Percentiles rank a stretch among this genome's conserved stretches.
These are phyloP conservation scores for Bombus ignitus DNA, from an alignment of 1,140 invertebrate species.

Conservation along the genomic window DNA sequence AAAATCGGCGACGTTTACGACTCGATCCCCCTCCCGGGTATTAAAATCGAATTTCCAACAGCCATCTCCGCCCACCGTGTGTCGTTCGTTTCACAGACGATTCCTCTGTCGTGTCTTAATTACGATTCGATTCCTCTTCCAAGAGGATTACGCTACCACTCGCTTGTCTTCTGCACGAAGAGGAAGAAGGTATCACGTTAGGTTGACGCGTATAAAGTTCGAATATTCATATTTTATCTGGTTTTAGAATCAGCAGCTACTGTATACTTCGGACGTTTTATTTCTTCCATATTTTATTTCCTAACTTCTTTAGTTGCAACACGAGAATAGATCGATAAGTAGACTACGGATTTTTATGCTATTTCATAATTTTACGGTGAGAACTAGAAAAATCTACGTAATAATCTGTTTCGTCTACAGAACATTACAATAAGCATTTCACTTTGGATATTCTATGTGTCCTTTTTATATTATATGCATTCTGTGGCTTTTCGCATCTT, in stretches of 20 bases:
- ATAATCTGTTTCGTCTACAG: no score
- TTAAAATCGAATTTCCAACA: constrained; percentile 50
- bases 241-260: not conserved
- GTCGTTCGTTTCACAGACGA: not conserved
- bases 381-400: no score
- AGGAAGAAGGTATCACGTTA: not conserved
- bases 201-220: not conserved
- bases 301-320: not conserved
- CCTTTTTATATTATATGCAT: no score
- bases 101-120: constrained; percentile 21
- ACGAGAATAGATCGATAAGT: no score
- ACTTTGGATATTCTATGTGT: no score
- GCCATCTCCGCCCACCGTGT: constrained; percentile 22
- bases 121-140: not conserved
- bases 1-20: constrained; percentile 46
- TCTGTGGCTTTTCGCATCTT: no score
- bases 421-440: no score
- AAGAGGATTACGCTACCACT: not conserved
- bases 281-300: not conserved
- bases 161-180: not conserved
- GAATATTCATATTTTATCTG: not conserved
- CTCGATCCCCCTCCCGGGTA: not conserved
- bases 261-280: not conserved
- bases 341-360: no score
- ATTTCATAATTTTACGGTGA: no score